phyloP scores from a whole-genome alignment of 2,113 vertebrate species.

The Coregonus clupeaformis region DNA sequence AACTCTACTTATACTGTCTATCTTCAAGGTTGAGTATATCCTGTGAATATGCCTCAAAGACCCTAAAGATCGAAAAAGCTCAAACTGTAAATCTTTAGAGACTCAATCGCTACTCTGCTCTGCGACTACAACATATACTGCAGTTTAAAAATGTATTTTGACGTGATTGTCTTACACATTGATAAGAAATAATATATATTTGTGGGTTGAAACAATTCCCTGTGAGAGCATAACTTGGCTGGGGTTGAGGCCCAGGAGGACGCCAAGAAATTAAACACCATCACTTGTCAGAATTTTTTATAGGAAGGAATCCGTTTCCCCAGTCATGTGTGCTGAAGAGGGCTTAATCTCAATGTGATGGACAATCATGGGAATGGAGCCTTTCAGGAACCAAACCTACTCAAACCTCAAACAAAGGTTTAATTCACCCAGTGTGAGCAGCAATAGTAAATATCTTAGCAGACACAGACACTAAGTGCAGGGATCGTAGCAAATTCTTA shows the following conservation, averaged over 20 bases:
- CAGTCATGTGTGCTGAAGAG: conserved; percentile 5
- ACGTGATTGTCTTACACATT: background rate
- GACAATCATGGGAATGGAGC: conserved; percentile 1
- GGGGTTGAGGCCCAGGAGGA: background rate
- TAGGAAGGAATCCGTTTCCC: conserved; percentile 1
- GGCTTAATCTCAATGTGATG: conserved; percentile 6
- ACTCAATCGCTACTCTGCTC: background rate
- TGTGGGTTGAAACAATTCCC: background rate
- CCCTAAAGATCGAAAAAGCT: background rate
- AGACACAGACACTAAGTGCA: background rate
- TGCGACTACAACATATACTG: background rate
- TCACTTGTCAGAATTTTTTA: conserved; percentile 5
- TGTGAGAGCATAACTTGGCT: conserved; percentile 16
- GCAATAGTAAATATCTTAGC: background rate
- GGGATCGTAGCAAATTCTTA: background rate
- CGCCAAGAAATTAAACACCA: conserved; percentile 42
- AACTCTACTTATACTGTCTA: background rate
- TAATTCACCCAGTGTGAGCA: background rate
- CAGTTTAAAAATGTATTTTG: background rate
- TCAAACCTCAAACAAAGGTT: background rate
- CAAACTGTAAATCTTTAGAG: background rate
- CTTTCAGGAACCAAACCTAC: conserved; percentile 13
- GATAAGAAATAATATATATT: background rate
- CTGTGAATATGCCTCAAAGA: background rate
- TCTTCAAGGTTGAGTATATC: background rate